Evolutionary conservation across 2,797 vertebrate species (phyloP), one percentile per base, ranked within the genome.

Genomic region (Halcyon chelicuti): DNA sequence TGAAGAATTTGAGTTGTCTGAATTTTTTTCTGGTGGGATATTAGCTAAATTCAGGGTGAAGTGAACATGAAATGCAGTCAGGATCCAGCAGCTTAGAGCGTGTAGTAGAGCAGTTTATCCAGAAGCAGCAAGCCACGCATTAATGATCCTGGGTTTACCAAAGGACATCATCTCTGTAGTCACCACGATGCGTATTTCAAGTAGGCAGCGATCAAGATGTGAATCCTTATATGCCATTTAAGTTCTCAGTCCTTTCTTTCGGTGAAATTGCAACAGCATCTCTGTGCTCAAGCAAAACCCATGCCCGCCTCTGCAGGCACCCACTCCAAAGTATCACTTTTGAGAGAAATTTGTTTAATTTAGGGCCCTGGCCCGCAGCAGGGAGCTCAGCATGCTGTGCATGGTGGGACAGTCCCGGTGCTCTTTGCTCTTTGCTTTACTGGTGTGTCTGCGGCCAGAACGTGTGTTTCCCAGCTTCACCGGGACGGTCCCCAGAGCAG

Each of bases 401-500:
- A 1, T 67, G 14, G 25, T 61, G 60, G 29, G 37, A 21, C 46
- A 19, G 16, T 40, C 51, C 40, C 46, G 33, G 39, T 6, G 20
- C 23, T 10, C 44, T 61, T 82, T 6, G 20, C 23, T 10, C 44
- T 61, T 82, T 40, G 33, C 61, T 73, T 51, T 33, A 19, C 55
- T 72, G 51, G 2, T 58, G 40, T 49, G 49, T 46, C 63, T 3
- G 6, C 33, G 72, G 71, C 37, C 66, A 39, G 70, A 37, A 47
- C 0, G 0, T 73, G 49, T 51, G n/a, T 79, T 96, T 87, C 67
- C 63, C 35, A 60, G 17, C 51, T 61, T 26, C 33, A 11, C 40
- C 0, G 0, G 55, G 90, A 81, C 9, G 6, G 44, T 78, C 46
- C 54, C 66, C 44, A 62, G 71, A 0, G 0, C 44, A 60, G 76